These are phyloP conservation scores for Sciurus carolinensis DNA, from an alignment of 2,797 vertebrate genomes.

Conservation along the genomic window DNA sequence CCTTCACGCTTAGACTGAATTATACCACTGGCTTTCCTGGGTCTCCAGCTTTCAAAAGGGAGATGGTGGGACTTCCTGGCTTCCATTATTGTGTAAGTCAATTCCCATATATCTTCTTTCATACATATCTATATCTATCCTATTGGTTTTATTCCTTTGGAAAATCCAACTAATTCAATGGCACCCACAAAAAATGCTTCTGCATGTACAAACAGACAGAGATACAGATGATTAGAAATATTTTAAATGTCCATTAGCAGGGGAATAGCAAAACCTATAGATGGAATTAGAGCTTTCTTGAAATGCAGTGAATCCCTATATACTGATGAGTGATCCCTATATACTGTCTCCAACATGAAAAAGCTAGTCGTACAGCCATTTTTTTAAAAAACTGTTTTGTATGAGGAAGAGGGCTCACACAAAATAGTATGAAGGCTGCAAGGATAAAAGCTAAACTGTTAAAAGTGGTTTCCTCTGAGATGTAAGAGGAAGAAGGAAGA, in stretches of 20 bases:
- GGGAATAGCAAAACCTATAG: not conserved
- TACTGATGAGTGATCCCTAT: not conserved
- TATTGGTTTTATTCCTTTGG: not conserved
- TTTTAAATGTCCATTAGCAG: not conserved
- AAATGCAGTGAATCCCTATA: not conserved
- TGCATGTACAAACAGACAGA: not conserved
- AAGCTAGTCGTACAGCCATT: not conserved
- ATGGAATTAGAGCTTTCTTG: not conserved
- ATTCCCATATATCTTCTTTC: no score
- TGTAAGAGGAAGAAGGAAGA: not conserved
- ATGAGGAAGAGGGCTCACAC: not conserved
- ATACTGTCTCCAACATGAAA: not conserved
- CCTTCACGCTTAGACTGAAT: no score
- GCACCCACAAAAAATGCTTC: not conserved
- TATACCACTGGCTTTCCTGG: no score
- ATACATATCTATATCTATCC: no score
- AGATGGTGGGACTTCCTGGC: no score
- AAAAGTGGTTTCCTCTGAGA: not conserved
- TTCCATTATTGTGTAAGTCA: no score
- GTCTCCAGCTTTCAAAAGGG: no score
- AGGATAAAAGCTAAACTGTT: not conserved
- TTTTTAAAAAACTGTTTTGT: not conserved
- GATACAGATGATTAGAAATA: not conserved
- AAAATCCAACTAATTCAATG: not conserved
- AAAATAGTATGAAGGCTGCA: not conserved